These are phyloP conservation scores for Philaethria dido DNA, from an alignment of 2,888 invertebrate genomes.

Conservation along the genomic window DNA sequence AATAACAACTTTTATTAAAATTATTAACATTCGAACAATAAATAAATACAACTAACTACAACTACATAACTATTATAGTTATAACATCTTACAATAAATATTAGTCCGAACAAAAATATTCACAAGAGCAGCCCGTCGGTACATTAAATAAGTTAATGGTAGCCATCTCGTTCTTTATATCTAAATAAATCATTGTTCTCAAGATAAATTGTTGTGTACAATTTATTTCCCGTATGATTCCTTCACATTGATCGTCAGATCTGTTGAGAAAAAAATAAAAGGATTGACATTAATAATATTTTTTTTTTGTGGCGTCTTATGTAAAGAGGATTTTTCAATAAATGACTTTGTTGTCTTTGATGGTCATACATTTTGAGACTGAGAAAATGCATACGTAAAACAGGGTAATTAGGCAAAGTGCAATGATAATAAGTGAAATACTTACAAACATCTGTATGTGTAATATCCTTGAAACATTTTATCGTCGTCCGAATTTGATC, in stretches of 20 bases:
- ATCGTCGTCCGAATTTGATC: neutral
- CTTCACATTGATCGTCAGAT: too few species aligned
- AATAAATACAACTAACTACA: constrained; percentile 6
- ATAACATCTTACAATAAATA: neutral
- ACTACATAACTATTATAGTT: neutral
- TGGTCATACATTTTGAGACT: too few species aligned
- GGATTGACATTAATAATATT: too few species aligned
- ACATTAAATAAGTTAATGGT: constrained; percentile 15
- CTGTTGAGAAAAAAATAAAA: neutral
- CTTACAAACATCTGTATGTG: neutral
- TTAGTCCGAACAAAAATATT: neutral
- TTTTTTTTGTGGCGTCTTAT: too few species aligned
- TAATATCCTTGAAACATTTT: neutral
- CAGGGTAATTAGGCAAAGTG: too few species aligned
- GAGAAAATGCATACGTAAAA: too few species aligned
- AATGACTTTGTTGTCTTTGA: too few species aligned
- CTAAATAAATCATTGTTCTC: constrained; percentile 31
- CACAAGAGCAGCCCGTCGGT: constrained; percentile 37
- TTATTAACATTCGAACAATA: neutral
- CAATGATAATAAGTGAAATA: too few species aligned
- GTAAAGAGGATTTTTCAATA: too few species aligned
- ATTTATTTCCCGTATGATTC: neutral
- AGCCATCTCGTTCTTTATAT: constrained; percentile 11
- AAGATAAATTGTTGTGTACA: constrained; percentile 22
- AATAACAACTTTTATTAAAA: neutral